These are phyloP conservation scores for Nettapus auritus DNA, from an alignment of 2,113 vertebrate species.

Conservation along the genomic window DNA sequence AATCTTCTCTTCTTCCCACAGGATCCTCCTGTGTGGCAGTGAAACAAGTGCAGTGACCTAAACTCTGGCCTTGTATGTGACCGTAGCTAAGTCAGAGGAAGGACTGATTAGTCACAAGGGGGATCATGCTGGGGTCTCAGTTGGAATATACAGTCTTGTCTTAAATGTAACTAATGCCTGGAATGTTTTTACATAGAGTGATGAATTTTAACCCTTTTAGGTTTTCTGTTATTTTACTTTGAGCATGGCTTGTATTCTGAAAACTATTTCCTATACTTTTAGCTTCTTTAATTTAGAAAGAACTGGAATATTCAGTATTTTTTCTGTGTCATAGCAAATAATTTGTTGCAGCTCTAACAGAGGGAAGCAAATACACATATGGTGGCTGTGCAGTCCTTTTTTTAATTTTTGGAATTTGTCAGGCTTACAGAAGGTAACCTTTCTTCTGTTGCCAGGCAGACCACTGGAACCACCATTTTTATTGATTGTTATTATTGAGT, in stretches of 20 bases:
- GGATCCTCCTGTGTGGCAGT: accelerated
- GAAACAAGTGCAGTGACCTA: background rate
- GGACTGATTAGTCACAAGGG: background rate
- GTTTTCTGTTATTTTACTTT: background rate
- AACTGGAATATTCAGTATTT: background rate
- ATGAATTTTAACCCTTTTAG: background rate
- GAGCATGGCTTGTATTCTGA: background rate
- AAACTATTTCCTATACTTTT: background rate
- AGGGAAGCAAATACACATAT: background rate
- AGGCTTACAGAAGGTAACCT: background rate
- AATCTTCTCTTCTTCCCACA: background rate
- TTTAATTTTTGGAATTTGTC: background rate
- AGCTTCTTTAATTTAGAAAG: background rate
- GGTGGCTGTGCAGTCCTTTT: background rate
- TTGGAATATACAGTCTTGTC: background rate
- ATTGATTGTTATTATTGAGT: background rate
- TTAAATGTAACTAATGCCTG: background rate
- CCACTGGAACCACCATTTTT: background rate
- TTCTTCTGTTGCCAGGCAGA: background rate
- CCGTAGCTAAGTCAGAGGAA: background rate
- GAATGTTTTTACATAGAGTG: background rate
- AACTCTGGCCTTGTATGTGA: background rate
- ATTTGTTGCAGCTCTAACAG: background rate
- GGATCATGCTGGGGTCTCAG: background rate
- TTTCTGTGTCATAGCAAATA: background rate